Conservation (phyloP, 2,113 vertebrate species). For the Sceloporus undulatus region DNA sequence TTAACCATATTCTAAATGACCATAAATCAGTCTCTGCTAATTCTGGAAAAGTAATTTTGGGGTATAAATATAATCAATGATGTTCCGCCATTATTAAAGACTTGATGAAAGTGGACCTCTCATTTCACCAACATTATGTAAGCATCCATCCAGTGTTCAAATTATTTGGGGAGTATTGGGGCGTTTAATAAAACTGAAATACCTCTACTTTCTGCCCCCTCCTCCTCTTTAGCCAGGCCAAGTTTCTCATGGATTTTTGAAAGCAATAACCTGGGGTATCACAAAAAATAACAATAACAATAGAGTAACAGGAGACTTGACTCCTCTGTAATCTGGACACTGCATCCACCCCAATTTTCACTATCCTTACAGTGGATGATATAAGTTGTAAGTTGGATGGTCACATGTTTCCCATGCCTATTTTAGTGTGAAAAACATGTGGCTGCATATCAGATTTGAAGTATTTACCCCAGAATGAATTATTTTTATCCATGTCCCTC, state of each 20-base stretch:
- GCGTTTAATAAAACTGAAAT: not conserved
- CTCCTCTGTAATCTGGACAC: too few relatives aligned
- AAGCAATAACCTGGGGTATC: too few relatives aligned
- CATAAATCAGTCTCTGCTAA: not conserved
- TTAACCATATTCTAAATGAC: not conserved
- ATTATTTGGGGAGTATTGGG: too few relatives aligned
- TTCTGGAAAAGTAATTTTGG: not conserved
- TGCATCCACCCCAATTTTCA: not conserved
- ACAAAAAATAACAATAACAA: not conserved
- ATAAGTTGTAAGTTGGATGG: not conserved
- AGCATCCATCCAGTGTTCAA: not conserved
- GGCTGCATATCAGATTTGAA: not conserved
- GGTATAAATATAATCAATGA: not conserved
- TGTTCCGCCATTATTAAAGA: not conserved
- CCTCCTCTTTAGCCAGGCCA: not conserved
- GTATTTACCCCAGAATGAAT: not conserved
- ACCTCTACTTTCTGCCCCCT: too few relatives aligned
- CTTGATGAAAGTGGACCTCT: not conserved
- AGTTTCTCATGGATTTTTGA: not conserved
- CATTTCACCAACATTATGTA: not conserved
- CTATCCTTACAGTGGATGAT: not conserved
- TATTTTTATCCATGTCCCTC: not conserved
- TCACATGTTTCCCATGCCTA: too few relatives aligned
- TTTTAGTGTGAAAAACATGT: not conserved
- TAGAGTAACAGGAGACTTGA: not conserved